Evolutionary conservation across 2,797 vertebrate species (phyloP), one percentile per base, ranked within the genome.

Genomic region (Champsocephalus esox): DNA sequence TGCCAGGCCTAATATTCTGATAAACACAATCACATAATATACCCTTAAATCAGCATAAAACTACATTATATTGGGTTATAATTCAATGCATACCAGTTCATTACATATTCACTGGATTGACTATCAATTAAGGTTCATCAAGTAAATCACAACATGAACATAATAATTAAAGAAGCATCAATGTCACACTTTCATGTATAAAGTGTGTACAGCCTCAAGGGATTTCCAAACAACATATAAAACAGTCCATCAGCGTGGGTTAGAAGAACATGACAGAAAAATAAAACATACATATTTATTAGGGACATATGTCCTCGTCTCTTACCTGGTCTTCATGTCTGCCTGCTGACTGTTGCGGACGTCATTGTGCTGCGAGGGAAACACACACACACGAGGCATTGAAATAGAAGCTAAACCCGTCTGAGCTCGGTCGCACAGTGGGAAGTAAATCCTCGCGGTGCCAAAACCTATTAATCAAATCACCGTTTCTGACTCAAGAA

Each of bases 301-400:
- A 46, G 11, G 16, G n/a, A 12, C 1, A 19, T 2, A 0, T 49
- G 8, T 57, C 4, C 12, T 13, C 1, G 34, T 32, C 13, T 66
- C 95, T 92, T 92, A 99, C 97, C 97, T 97, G 92, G 95, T 96
- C 95, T 95, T 97, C 96, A 96, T 97, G 94, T 96, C 96, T 93
- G 96, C 68, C 77, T 95, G 92, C 79, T 96, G 95, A 87, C 94
- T 94, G 93, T 92, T 94, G 59, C 21, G 62, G 3, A 85, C 85
- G 24, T 84, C 82, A 24, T 83, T 77, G 75, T 61, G 65, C 91
- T 93, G 75, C 61, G 50, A 71, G 51, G 63, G 48, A 79, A 65
- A 81, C 66, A 86, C 64, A 79, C 63, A 80, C 63, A 80, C 63
- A 83, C 62, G 70, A 81, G 7, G 38, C 12, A 51, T 73, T 80